Base-by-base conservation (phyloP, 1,140 invertebrate species). In the Bombus turneri region DNA sequence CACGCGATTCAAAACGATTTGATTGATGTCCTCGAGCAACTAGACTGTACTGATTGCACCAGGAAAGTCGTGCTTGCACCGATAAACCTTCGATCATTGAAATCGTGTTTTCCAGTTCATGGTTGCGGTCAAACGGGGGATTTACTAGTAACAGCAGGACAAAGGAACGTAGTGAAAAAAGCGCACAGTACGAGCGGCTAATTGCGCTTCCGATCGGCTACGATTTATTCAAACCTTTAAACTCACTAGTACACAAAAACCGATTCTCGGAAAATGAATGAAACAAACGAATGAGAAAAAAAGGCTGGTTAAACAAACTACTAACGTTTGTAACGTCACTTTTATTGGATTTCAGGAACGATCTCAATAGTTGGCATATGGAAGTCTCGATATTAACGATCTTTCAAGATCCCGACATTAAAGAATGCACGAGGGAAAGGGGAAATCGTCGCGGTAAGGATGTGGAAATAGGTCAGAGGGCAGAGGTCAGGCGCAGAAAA, bases 401-500 rank as follows among this genome's bases (percentile, higher is more conserved):
- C 72, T 39, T 8, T n/a, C 8, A 25, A 62, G 39, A 22, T 59
- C 13, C 5, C 6, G 28, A 57, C 41, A 47, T 69, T 59, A 53
- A 81, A 73, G 43, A 74, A 62, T 31, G 66, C 12, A 79, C 41
- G 18, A 39, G 37, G 22, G 39, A 59, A 18, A 53, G 57, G 57
- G 18, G 62, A 43, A 31, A 53, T 72, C 22, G n/a, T 62, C 5
- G 34, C 1, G 3, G 34, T 13, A 53, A 57, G 77, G 71, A 73
- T n/a, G 74, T 6, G 73, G 77, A 87, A 81, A 87, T 87, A 81
- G 86, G 86, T 87, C 83, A 87, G 76, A 59, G 66, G 64, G 83
- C 86, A 85, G 78, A 87, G 86, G 86, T 87, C 85, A 83, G 81
- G 73, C 85, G 81, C 66, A 53, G 85, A 77, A 85, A 86, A 86